Evolutionary conservation across 2,113 vertebrate species (phyloP), one percentile per base, ranked within the genome.

Genomic region (Tetrax tetrax): DNA sequence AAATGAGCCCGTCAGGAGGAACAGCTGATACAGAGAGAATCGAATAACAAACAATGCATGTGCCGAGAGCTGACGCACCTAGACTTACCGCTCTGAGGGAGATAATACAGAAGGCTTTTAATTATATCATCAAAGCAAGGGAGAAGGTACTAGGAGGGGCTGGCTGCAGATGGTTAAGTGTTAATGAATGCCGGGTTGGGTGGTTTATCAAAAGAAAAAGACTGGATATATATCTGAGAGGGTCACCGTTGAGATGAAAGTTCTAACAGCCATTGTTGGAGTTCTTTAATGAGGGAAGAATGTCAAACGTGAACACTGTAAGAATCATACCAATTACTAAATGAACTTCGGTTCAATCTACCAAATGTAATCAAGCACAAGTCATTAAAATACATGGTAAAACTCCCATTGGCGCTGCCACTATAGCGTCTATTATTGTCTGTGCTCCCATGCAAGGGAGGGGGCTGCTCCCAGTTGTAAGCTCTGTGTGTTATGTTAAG

Each of bases 321-420:
- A 74, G 87, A 95, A 95, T 94, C 87, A 38, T 47, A 94, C 74
- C 93, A 96, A 95, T 96, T 96, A 93, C 95, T 91, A 96, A 95
- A 93, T 68, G 77, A 97, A 96, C 87, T 89, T 93, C 0, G 0
- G 69, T 89, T 94, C 89, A 72, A 92, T 79, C 86, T 87, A 95
- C 77, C 86, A 96, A 96, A 92, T 76, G 83, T 93, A 96, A 96
- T 96, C 91, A 96, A 95, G 92, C 85, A 90, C 95, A 68, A 96
- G 92, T 94, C 90, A 95, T 94, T 97, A 96, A 95, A 93, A 94
- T 90, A 94, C 80, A 89, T 20, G 21, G 76, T 84, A 91, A 90
- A 95, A 71, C 72, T 95, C 75, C 71, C 90, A 86, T 74, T 86
- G 85, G 88, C 20, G 54, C 74, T 87, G 88, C 85, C 69, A 78